Percentiles rank a stretch among this genome's conserved stretches.
Evolutionary conservation across 2,113 vertebrate genomes (phyloP).

Genomic region (Dissostichus mawsoni): DNA sequence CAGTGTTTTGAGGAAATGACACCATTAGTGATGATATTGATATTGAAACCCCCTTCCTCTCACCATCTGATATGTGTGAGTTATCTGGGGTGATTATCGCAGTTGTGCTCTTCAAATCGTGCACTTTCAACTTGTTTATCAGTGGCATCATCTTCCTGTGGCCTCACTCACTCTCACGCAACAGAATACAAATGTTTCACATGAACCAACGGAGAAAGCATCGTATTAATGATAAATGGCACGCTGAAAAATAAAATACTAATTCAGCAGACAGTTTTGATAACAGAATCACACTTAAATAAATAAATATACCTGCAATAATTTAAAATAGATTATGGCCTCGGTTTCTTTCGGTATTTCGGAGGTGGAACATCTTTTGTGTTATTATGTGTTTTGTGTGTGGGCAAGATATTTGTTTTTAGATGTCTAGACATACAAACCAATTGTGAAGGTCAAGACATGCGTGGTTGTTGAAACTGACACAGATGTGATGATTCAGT

Average conservation of each 20-base stretch:
- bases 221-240: not conserved
- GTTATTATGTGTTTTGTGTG: not conserved
- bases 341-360: not conserved
- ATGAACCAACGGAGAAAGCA: too few relatives aligned
- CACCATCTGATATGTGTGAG: slow-evolving; percentile 1
- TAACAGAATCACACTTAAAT: not conserved
- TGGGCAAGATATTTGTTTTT: not conserved
- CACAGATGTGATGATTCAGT: not conserved
- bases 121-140: not conserved
- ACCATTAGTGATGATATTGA: not conserved
- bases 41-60: slow-evolving; percentile 29
- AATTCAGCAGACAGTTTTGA: not conserved
- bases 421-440: not conserved
- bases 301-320: not conserved
- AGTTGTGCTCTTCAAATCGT: not conserved
- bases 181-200: not conserved
- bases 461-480: not conserved
- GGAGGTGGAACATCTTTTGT: too few relatives aligned
- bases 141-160: not conserved
- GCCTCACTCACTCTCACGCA: not conserved
- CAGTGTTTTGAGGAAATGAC: not conserved
- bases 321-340: not conserved
- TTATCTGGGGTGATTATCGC: not conserved
- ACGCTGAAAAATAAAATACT: not conserved
- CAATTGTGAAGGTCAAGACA: not conserved